Evolutionary conservation across 2,113 vertebrate genomes (phyloP).

Genomic region (Numida meleagris): DNA sequence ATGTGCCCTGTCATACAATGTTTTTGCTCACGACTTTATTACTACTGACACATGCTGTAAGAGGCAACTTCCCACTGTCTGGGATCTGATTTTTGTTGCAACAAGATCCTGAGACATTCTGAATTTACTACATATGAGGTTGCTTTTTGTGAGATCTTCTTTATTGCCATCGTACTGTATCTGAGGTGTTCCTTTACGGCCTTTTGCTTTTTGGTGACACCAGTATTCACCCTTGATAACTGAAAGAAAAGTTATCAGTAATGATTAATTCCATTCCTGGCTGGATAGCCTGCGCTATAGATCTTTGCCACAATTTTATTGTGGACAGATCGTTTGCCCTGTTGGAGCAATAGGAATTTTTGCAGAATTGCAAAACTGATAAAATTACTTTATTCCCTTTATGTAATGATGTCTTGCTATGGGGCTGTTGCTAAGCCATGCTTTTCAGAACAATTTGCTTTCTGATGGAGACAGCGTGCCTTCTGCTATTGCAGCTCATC

Average conservation of each 20-base stretch:
- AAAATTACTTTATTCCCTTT: not conserved
- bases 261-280: not conserved
- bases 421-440: not conserved
- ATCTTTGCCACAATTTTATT: not conserved
- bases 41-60: not conserved
- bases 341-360: not conserved
- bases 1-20: not conserved
- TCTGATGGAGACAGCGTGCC: not conserved
- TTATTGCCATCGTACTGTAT: rapidly evolving
- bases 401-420: not conserved
- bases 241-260: not conserved
- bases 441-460: not conserved
- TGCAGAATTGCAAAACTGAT: not conserved
- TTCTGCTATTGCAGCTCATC: not conserved
- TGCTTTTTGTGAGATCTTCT: not conserved
- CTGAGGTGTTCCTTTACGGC: not conserved
- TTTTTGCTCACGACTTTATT: not conserved
- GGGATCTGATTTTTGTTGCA: not conserved
- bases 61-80: not conserved
- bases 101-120: not conserved
- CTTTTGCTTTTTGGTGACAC: not conserved
- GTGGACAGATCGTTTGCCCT: not conserved
- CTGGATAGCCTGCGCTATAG: not conserved
- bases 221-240: not conserved
- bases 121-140: not conserved